Conservation (phyloP, 2,797 vertebrate genomes). For the Arnoldichthys spilopterus region DNA sequence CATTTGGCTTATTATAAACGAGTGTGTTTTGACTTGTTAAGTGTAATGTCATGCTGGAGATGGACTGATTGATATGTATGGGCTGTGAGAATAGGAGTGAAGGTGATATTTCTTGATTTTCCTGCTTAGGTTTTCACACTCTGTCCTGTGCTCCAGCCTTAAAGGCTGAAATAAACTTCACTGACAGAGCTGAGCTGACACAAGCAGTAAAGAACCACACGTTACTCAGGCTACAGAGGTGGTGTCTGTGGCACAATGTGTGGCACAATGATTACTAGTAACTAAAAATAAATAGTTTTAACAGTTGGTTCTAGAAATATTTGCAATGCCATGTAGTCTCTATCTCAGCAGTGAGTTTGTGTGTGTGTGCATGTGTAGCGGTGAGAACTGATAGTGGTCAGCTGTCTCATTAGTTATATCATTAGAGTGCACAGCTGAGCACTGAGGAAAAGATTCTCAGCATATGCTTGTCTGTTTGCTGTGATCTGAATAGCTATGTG, state of each 20-base stretch:
- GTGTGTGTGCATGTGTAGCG: slow-evolving; percentile 32
- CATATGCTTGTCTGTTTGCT: slow-evolving; percentile 11
- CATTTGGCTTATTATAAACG: neutral
- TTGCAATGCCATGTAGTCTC: neutral
- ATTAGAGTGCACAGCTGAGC: slow-evolving; percentile 79
- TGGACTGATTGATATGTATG: slow-evolving; percentile 10
- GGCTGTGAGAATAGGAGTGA: slow-evolving; percentile 9
- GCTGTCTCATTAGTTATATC: slow-evolving; percentile 83
- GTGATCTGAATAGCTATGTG: slow-evolving; percentile 29
- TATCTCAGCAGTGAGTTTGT: neutral
- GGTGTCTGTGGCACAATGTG: neutral
- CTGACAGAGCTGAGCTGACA: neutral
- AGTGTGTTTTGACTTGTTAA: slow-evolving; percentile 7
- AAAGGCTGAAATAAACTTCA: neutral
- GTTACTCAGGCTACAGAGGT: neutral
- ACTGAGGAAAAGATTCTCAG: slow-evolving; percentile 59
- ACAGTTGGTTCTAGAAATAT: slow-evolving; percentile 4
- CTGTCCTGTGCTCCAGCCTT: neutral
- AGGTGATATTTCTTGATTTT: slow-evolving; percentile 3
- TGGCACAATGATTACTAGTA: neutral
- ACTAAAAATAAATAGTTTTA: slow-evolving; percentile 7
- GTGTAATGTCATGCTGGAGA: neutral
- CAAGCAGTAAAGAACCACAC: neutral
- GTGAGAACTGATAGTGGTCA: slow-evolving; percentile 63
- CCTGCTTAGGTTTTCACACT: neutral